phyloP scores from a whole-genome alignment of 2,113 vertebrate genomes.

The Perca schrenkii region DNA sequence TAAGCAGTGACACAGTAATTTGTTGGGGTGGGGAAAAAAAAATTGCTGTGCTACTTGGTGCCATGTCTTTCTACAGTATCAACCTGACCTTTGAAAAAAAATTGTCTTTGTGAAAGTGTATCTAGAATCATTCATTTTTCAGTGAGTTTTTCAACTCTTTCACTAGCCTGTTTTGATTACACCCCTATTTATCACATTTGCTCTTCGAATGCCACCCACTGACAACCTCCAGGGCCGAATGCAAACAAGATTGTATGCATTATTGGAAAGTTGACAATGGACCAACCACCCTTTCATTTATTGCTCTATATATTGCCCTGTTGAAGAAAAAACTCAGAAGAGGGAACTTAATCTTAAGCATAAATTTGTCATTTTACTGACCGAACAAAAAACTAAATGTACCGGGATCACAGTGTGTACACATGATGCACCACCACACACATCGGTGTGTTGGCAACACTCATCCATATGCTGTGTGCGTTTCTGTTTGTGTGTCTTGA shows the following conservation, averaged over 20 bases:
- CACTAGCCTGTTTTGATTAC: constrained; percentile 23
- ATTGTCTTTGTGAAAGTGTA: not conserved
- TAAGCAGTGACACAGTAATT: not conserved
- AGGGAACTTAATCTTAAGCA: not conserved
- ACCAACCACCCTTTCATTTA: not conserved
- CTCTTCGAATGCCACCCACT: constrained; percentile 38
- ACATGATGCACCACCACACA: not conserved
- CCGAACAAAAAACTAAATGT: not conserved
- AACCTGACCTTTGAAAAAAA: constrained; percentile 38
- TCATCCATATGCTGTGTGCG: not conserved
- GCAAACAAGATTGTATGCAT: constrained; percentile 20
- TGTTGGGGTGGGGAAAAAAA: not conserved
- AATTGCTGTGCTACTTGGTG: not conserved
- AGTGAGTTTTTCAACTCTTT: constrained; percentile 13
- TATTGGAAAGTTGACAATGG: not conserved
- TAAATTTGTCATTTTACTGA: not conserved
- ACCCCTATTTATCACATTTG: constrained; percentile 43
- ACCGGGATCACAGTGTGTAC: not conserved
- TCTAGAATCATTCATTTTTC: constrained; percentile 10
- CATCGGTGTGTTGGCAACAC: not conserved
- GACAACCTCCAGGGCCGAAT: constrained; percentile 8
- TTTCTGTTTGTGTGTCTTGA: constrained; percentile 10
- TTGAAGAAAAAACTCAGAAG: not conserved
- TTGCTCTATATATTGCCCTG: not conserved
- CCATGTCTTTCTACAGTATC: not conserved